A percentile compares a stretch with the other conserved stretches of the same genome.
Evolutionary conservation across 2,113 vertebrate species (phyloP).

Genomic region (Rattus rattus): DNA sequence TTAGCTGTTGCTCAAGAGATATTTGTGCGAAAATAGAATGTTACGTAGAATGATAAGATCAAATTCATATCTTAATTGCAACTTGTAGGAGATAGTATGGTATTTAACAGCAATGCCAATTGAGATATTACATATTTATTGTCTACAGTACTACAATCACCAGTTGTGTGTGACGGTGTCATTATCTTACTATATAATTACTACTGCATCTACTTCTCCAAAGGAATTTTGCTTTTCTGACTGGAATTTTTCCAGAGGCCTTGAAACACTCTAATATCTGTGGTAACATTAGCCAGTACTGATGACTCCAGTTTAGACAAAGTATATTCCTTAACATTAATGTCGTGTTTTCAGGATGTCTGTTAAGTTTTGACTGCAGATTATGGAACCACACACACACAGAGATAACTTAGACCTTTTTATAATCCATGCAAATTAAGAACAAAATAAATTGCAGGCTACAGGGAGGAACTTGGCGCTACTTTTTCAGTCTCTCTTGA

Average conservation of each 20-base stretch:
- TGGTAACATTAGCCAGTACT: background rate
- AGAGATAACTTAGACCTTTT: background rate
- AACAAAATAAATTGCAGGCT: background rate
- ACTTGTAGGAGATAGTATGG: background rate
- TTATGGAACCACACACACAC: background rate
- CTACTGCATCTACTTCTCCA: background rate
- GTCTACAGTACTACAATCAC: background rate
- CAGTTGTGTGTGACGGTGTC: background rate
- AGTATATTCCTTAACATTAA: background rate
- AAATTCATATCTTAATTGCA: background rate
- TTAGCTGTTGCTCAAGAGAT: background rate
- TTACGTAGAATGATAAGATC: background rate
- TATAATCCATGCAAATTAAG: background rate
- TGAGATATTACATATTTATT: background rate
- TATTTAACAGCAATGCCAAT: background rate
- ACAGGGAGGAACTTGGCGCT: background rate
- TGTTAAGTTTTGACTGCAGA: background rate
- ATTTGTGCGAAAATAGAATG: background rate
- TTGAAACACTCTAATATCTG: background rate
- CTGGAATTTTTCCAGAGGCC: background rate
- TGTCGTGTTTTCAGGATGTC: background rate
- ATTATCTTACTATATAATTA: background rate
- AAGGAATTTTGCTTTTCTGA: background rate
- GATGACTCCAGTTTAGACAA: rapidly evolving
- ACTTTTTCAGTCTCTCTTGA: conserved; percentile 5